Evolutionary conservation across 2,888 invertebrate species (phyloP).

Genomic region (Parascotia fuliginaria): DNA sequence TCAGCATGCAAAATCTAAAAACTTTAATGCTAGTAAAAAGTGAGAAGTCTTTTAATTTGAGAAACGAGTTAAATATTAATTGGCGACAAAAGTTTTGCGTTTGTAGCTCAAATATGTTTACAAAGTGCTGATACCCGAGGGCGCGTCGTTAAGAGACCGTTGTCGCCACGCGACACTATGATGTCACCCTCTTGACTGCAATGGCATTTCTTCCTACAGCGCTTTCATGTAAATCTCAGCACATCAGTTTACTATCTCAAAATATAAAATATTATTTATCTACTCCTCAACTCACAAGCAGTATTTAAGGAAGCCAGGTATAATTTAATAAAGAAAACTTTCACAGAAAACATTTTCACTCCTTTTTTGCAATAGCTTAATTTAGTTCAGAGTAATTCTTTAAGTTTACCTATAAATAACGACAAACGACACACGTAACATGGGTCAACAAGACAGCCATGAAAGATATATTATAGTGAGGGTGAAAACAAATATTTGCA

Average conservation of each 20-base stretch:
- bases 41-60: conserved; percentile 23
- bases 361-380: conserved; percentile 27
- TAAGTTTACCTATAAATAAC: conserved; percentile 41
- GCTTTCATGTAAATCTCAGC: conserved; percentile 5
- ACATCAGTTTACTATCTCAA: conserved; percentile 9
- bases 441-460: conserved; percentile 64
- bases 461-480: conserved; percentile 65
- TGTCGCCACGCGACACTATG: conserved; percentile 14
- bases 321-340: conserved; percentile 10
- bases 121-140: conserved; percentile 9
- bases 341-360: not conserved
- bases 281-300: not conserved
- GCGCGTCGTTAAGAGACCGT: conserved; percentile 24
- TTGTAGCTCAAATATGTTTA: conserved; percentile 24
- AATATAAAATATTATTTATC: not conserved
- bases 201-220: conserved; percentile 16
- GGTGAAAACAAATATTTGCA: conserved; percentile 70
- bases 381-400: conserved; percentile 24
- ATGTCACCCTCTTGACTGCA: conserved; percentile 5
- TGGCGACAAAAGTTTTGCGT: conserved; percentile 21
- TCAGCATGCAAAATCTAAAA: conserved; percentile 23
- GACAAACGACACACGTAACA: conserved; percentile 44
- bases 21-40: conserved; percentile 21
- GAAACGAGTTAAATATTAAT: conserved; percentile 35
- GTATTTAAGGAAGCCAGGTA: too few relatives aligned